Conservation (phyloP, 1,140 invertebrate species). For the Ridgeia piscesae region DNA sequence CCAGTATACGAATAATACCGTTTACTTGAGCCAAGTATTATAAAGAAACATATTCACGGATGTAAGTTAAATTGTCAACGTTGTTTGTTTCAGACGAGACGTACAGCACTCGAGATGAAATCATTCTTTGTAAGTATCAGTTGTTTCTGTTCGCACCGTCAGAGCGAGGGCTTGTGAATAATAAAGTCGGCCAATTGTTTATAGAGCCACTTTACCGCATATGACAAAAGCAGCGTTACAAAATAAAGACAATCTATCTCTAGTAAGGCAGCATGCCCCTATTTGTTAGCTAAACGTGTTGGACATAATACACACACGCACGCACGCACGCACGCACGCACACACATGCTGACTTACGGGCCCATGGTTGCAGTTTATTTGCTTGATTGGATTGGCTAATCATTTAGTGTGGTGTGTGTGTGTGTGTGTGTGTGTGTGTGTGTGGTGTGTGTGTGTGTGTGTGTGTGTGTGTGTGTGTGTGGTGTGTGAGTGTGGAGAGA, state of each 20-base stretch:
- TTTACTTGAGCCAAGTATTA: neutral
- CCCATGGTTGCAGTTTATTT: no score
- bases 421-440: no score
- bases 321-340: neutral
- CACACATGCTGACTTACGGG: no score
- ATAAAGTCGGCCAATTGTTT: neutral
- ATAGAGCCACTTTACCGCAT: neutral
- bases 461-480: no score
- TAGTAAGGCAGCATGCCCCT: no score
- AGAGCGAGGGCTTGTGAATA: neutral
- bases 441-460: no score
- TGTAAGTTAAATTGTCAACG: neutral
- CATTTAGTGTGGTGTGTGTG: no score
- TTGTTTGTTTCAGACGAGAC: neutral
- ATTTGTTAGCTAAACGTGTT: no score
- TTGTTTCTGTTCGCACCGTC: neutral
- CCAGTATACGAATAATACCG: neutral
- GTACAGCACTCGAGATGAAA: neutral
- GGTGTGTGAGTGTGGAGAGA: no score
- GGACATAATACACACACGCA: neutral
- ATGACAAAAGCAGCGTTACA: neutral
- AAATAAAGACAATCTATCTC: neutral
- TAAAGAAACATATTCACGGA: neutral
- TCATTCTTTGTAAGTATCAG: neutral
- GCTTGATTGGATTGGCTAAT: no score